Conservation (phyloP, 1,140 invertebrate genomes). For the Centruroides sculpturatus region DNA sequence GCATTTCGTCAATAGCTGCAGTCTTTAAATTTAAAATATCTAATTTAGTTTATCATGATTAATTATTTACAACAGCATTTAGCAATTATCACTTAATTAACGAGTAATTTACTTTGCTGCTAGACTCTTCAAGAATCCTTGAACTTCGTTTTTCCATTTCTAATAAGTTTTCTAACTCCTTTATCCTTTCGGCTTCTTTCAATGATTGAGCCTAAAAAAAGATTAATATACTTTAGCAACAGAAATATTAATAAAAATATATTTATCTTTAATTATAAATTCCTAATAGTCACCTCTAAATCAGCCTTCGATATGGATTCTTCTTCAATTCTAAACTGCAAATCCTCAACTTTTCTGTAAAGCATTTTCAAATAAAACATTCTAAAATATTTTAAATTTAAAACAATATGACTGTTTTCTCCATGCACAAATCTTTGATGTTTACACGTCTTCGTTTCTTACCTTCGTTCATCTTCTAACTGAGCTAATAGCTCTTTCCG, state of each 20-base stretch:
- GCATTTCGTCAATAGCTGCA: conserved; percentile 21
- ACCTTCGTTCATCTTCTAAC: conserved; percentile 62
- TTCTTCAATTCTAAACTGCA: conserved; percentile 82
- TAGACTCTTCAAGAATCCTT: too few relatives aligned
- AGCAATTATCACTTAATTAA: too few relatives aligned
- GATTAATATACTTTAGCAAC: background rate
- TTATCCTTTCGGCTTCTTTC: conserved; percentile 10
- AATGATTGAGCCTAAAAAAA: background rate
- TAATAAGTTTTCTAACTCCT: conserved; percentile 7
- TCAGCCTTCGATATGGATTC: conserved; percentile 61
- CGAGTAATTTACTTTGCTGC: too few relatives aligned
- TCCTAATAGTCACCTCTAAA: conserved; percentile 46
- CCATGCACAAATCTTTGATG: too few relatives aligned
- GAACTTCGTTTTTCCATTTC: too few relatives aligned
- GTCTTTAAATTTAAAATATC: background rate
- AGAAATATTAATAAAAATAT: background rate
- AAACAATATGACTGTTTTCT: too few relatives aligned
- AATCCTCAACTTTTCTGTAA: conserved; percentile 66
- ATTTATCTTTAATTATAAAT: too few relatives aligned
- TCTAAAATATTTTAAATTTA: too few relatives aligned
- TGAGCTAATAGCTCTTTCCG: conserved; percentile 46
- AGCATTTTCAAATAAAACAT: background rate
- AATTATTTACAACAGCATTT: too few relatives aligned
- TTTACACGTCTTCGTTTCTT: conserved; percentile 1
- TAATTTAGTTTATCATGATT: too few relatives aligned